Base-by-base conservation (phyloP, 2,888 invertebrate species). In the Euplagia quadripunctaria region DNA sequence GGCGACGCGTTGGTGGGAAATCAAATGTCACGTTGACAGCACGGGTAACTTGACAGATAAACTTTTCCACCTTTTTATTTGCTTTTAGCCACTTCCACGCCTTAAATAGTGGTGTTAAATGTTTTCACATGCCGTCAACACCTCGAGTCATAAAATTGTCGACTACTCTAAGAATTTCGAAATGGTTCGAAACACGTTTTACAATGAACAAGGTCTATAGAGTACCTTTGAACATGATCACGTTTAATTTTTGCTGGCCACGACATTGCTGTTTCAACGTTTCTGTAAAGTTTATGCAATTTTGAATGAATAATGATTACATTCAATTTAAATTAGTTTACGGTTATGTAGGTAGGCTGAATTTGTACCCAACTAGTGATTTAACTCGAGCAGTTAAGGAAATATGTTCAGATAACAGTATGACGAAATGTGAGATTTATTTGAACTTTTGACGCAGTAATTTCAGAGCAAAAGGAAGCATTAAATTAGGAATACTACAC, bases 11-110 rank as follows among this genome's bases (percentile, higher is more conserved):
- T 79, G 81, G 85, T 82, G 82, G 89, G 84, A 88, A 88, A 87
- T 85, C 83, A 89, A 88, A 89, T 86, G 88, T 88, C 88, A 89
- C 77, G 81, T 81, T 87, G 87, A 90, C 87, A 87, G 85, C 82
- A 69, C 76, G 78, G 82, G 79, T 77, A 83, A 85, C 81, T 81
- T 82, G 84, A 82, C 83, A 86, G 83, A 81, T 87, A 83, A 80
- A 79, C 69, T 78, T 76, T 78, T 72, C 78, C 76, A 76, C 69
- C 75, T 73, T 80, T 72, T 76, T 80, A 78, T 80, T 82, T 86
- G 77, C 74, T 78, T 80, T 83, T 84, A 84, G 88, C 79, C 74
- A 79, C 84, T 86, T 83, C 84, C 85, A 85, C 71, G 78, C 84
- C 82, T 71, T 83, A 85, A 82, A 88, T 79, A 75, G 76, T 79